phyloP scores from a whole-genome alignment of 2,888 invertebrate species.

The Microdon myrmicae region DNA sequence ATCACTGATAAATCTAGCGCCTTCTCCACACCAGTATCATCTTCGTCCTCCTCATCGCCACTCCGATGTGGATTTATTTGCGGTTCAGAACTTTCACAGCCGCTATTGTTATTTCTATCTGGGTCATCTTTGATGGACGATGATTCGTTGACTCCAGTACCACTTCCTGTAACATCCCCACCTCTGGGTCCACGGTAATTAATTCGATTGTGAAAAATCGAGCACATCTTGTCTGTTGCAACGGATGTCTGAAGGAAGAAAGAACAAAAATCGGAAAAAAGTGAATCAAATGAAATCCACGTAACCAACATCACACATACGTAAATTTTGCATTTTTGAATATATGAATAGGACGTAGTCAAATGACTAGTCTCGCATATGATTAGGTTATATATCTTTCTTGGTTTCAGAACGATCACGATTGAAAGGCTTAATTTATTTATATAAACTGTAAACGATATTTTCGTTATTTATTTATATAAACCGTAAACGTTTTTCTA shows the following conservation, averaged over 20 bases:
- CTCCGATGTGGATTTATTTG: conserved; percentile 24
- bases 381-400: conserved; percentile 54
- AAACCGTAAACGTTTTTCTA: too few species aligned
- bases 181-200: conserved; percentile 63
- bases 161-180: conserved; percentile 37
- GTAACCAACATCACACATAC: conserved; percentile 1
- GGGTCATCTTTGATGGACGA: conserved; percentile 62
- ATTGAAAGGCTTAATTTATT: conserved; percentile 19
- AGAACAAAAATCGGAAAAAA: conserved; percentile 21
- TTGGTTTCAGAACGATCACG: conserved; percentile 13
- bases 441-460: conserved; percentile 15
- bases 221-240: conserved; percentile 58
- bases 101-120: conserved; percentile 62
- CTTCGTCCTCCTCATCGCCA: conserved; percentile 32
- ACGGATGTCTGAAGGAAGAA: conserved; percentile 25
- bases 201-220: conserved; percentile 65
- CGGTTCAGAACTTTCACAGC: conserved; percentile 34
- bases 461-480: conserved; percentile 18
- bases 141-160: conserved; percentile 37
- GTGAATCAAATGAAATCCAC: conserved; percentile 23
- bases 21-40: conserved; percentile 54
- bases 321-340: conserved; percentile 59
- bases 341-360: conserved; percentile 66
- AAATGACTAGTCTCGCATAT: conserved; percentile 61
- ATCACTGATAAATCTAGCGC: conserved; percentile 63